These are phyloP conservation scores for Ditylenchus weischeri DNA, from an alignment of 2,888 invertebrate species.

Conservation along the genomic window DNA sequence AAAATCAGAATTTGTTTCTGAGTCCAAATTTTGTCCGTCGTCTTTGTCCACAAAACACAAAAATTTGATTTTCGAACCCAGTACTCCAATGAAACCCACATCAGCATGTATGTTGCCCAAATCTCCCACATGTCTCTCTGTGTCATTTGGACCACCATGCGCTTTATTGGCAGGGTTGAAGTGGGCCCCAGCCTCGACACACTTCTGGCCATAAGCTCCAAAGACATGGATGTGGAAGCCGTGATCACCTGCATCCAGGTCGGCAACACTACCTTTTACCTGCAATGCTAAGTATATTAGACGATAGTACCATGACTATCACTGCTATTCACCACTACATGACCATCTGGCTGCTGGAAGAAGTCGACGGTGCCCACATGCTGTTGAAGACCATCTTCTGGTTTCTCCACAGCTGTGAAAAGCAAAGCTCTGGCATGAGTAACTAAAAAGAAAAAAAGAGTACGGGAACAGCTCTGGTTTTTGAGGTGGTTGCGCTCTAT, in stretches of 20 bases:
- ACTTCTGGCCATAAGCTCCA: slow-evolving; percentile 48
- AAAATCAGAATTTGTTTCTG: too few relatives aligned
- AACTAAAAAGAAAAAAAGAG: background rate
- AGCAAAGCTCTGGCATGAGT: slow-evolving; percentile 13
- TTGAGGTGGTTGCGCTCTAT: too few relatives aligned
- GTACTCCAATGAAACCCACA: slow-evolving; percentile 18
- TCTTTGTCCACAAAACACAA: background rate
- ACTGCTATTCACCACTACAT: background rate
- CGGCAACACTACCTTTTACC: slow-evolving; percentile 48
- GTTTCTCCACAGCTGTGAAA: slow-evolving; percentile 5
- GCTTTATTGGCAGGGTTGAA: slow-evolving; percentile 58
- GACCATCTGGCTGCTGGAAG: background rate
- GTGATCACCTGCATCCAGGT: slow-evolving; percentile 46
- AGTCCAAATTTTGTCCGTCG: too few relatives aligned
- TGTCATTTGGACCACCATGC: slow-evolving; percentile 57
- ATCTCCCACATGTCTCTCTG: slow-evolving; percentile 58
- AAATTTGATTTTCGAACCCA: too few relatives aligned
- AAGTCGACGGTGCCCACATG: slow-evolving; percentile 9
- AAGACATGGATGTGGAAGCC: slow-evolving; percentile 56
- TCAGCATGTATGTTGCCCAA: slow-evolving; percentile 53
- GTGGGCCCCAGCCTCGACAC: slow-evolving; percentile 55
- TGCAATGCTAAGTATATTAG: slow-evolving; percentile 24
- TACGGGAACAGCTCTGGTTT: too few relatives aligned
- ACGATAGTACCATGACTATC: too few relatives aligned
- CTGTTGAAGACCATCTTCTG: slow-evolving; percentile 2